Percentiles rank a stretch among this genome's conserved stretches.
Evolutionary conservation across 2,113 vertebrate genomes (phyloP).

Genomic region (Xenotilapia longispinis): DNA sequence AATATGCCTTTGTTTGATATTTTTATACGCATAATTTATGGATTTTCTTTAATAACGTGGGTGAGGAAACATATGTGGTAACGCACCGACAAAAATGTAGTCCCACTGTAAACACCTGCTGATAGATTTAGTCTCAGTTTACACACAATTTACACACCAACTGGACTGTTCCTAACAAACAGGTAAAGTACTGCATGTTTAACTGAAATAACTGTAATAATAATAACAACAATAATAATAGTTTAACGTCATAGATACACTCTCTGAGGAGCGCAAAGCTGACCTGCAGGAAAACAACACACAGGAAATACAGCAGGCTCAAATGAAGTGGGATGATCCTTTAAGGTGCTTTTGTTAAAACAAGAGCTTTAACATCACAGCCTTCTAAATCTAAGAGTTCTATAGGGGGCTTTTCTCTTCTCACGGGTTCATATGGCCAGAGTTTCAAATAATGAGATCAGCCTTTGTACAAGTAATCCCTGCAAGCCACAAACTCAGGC

Average conservation of each 20-base stretch:
- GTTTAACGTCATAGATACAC: background rate
- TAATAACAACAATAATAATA: background rate
- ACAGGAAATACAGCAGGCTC: background rate
- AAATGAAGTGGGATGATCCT: background rate
- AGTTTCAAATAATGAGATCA: background rate
- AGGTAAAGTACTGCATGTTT: background rate
- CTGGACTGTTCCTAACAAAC: background rate
- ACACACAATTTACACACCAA: background rate
- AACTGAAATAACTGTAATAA: background rate
- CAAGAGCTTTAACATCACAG: background rate
- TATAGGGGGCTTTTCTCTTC: background rate
- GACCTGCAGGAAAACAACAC: background rate
- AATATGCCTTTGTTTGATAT: background rate
- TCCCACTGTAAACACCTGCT: background rate
- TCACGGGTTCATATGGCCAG: background rate
- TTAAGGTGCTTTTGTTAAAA: background rate
- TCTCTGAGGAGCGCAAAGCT: background rate
- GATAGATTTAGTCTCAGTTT: background rate
- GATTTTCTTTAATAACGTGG: background rate
- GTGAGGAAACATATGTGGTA: background rate
- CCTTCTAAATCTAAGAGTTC: background rate
- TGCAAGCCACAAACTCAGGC: background rate
- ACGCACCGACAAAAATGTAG: background rate
- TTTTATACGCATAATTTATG: fast-evolving
- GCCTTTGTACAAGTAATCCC: background rate